Conservation (phyloP, 92 coral and sea anemone species). For the Pocillopora meandrina region DNA sequence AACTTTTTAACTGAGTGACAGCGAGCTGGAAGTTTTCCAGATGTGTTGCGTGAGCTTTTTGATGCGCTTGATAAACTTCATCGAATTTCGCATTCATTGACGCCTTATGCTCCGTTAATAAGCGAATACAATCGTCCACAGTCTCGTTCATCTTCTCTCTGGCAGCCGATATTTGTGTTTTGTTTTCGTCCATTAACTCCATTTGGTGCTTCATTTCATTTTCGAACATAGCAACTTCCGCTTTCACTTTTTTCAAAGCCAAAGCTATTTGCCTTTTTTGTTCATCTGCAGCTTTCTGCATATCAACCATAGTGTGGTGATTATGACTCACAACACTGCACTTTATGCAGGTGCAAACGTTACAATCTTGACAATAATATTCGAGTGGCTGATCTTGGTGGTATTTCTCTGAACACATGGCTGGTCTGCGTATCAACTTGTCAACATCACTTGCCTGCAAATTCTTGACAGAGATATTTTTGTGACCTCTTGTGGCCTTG, state of each 20-base stretch:
- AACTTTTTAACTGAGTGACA: not conserved
- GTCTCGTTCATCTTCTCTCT: not conserved
- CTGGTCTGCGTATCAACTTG: conserved; percentile 24
- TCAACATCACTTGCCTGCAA: conserved; percentile 15
- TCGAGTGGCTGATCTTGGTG: conserved; percentile 17
- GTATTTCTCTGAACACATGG: conserved; percentile 11
- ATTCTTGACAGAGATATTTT: conserved; percentile 1
- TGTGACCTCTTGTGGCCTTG: conserved; percentile 15
- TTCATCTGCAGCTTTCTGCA: not conserved
- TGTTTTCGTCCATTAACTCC: not conserved
- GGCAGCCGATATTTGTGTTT: not conserved
- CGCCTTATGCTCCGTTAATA: not conserved
- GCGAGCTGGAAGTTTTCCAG: not conserved
- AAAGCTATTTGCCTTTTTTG: conserved; percentile 4
- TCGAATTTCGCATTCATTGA: not conserved
- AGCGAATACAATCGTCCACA: not conserved
- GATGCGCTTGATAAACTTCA: not conserved
- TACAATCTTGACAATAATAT: not conserved
- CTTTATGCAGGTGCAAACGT: conserved; percentile 6
- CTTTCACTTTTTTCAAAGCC: conserved; percentile 4
- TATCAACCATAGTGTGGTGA: conserved; percentile 12
- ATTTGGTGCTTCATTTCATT: not conserved
- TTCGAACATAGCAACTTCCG: not conserved
- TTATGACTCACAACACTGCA: conserved; percentile 18
- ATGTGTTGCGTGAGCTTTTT: not conserved